Base-by-base conservation (phyloP, 2,113 vertebrate species). In the Campylomormyrus numenius region DNA sequence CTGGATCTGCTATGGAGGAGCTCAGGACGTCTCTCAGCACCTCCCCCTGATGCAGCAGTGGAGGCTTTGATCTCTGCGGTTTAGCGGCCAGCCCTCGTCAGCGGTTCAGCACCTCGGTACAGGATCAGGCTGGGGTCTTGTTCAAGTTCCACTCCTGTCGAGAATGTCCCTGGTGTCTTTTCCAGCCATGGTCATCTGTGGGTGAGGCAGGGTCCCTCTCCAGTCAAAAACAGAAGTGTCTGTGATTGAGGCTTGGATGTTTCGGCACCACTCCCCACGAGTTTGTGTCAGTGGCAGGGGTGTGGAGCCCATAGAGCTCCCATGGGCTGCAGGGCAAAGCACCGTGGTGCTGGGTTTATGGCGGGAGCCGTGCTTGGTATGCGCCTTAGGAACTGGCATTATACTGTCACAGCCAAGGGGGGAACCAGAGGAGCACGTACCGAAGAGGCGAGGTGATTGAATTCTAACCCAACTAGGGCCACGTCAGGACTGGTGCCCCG, bases 401-500 rank as follows among this genome's bases (percentile, higher is more conserved):
- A 92, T 93, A 94, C 92, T 93, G 92, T 93, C 93, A 94, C 90
- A 66, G 93, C 48, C 91, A 90, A 93, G 90, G 92, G 92, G 93
- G 91, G 93, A 19, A 93, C 91, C 90, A 88, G 91, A 92, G 88
- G 56, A 91, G 90, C 92, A 94, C 91, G 91, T 92, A 90, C 94
- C 94, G 92, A 94, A 95, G 94, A 83, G 91, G 87, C 94, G 93
- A 95, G 94, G 92, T 92, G 94, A 94, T 94, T 93, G 94, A 93
- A 94, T 95, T 93, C 93, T 91, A 93, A 92, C 93, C 92, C 92
- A 93, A 93, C 94, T 94, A 91, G 92, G 92, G 92, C 92, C 93
- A 91, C 91, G 93, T 94, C 94, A 93, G 91, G 94, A 48, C 92
- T 93, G 93, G 93, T 94, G 94, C 93, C 94, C 94, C 94, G 93